Evolutionary conservation across 1,140 invertebrate genomes (phyloP).

Genomic region (Aphelinus certus): DNA sequence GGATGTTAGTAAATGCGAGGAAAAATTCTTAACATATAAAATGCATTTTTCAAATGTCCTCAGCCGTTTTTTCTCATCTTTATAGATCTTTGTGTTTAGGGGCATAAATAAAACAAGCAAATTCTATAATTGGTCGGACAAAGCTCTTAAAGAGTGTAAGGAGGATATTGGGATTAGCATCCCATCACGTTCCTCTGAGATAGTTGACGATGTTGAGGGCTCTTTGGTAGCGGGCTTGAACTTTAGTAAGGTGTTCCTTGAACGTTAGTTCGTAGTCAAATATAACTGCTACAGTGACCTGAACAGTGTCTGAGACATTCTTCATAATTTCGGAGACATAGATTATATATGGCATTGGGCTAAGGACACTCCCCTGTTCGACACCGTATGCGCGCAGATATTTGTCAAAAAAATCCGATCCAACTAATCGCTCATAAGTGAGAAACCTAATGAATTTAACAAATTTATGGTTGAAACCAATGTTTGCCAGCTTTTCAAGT

Average conservation of each 20-base stretch:
- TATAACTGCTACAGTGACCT: background rate
- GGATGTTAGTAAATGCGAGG: background rate
- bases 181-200: too few relatives aligned
- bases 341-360: slow-evolving; percentile 11
- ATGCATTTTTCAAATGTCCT: background rate
- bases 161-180: too few relatives aligned
- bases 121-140: too few relatives aligned
- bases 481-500: background rate
- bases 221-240: too few relatives aligned
- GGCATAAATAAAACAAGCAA: too few relatives aligned
- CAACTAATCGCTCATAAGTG: background rate
- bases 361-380: slow-evolving; percentile 5
- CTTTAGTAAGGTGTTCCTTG: background rate
- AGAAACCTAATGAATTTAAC: slow-evolving; percentile 17
- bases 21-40: too few relatives aligned
- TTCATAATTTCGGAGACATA: background rate
- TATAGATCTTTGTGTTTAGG: background rate
- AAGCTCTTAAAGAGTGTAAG: too few relatives aligned
- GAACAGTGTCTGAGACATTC: background rate
- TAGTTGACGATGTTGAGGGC: too few relatives aligned
- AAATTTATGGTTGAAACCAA: slow-evolving; percentile 2
- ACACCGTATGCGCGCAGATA: background rate
- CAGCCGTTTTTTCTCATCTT: background rate
- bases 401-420: background rate
- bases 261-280: background rate